Evolutionary conservation across 2,797 vertebrate species (phyloP), one percentile per base, ranked within the genome.

Genomic region (Anableps anableps): DNA sequence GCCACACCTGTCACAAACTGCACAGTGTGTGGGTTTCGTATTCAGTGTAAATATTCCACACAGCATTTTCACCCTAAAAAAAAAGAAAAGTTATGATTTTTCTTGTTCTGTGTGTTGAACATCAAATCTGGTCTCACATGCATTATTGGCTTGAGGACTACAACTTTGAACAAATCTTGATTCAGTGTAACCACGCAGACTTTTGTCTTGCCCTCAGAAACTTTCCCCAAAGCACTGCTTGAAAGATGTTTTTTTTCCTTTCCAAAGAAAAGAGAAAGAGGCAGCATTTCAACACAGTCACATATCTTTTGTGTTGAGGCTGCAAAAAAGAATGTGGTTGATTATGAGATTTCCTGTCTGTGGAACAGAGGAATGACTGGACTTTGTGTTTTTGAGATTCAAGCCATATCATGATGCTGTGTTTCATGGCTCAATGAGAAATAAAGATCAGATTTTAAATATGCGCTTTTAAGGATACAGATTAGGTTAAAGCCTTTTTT

Each of bases 321-420:
- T 78, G 70, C 13, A 53, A 78, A 84, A 43, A 1, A 62, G 73
- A 74, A 55, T 75, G 5, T 45, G 41, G 70, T 75, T 88, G 21
- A 75, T 77, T 79, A 75, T 81, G 29, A 83, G 45, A 36, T 81
- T 79, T 83, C 85, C 51, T 73, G 51, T 60, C 13, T 64, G 26
- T 55, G 10, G 2, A 26, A 2, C 4, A 0, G 21, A 34, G 6
- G 4, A 14, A 11, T 34, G 66, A n/a, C 2, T 23, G 5, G 47
- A 58, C 48, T 5, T 72, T 77, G 83, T 84, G 75, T 84, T 83
- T 71, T 76, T 77, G 29, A 82, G 71, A 85, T 80, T 80, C 70
- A 81, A 83, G 29, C 21, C 14, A 83, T 78, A 73, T 75, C n/a
- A 34, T 3, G n/a, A 48, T 48, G 16, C 16, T 48, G 0, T 48